Conservation (phyloP, 2,888 invertebrate genomes). For the Microctonus aethiopoides region DNA sequence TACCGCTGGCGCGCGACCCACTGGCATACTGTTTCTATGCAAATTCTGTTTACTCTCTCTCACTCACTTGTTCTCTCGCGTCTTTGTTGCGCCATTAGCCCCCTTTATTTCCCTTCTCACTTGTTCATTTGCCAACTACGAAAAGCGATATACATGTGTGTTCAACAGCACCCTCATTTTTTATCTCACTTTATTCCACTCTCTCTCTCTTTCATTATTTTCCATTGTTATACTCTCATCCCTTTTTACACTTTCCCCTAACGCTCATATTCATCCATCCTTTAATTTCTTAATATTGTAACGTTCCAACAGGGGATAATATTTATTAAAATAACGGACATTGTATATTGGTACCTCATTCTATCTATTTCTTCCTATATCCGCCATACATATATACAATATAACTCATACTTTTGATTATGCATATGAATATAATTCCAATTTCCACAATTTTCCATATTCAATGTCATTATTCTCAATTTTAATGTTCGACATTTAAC, state of each 20-base stretch:
- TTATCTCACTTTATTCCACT: background rate
- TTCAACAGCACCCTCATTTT: constrained; percentile 5
- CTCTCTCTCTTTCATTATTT: constrained; percentile 6
- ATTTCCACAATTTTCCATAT: background rate
- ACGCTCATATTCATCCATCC: background rate
- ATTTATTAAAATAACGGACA: too few relatives aligned
- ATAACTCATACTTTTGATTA: too few relatives aligned
- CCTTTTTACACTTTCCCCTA: background rate
- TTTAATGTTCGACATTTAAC: background rate
- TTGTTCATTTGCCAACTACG: background rate
- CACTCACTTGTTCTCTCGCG: constrained; percentile 40
- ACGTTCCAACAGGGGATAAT: too few relatives aligned
- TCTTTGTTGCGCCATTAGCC: background rate
- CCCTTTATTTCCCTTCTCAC: constrained; percentile 23
- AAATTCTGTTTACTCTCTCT: constrained; percentile 64
- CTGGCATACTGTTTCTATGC: constrained; percentile 66
- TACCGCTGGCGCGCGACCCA: constrained; percentile 58
- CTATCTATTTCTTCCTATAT: too few relatives aligned
- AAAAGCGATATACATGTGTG: constrained; percentile 33
- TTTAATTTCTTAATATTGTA: background rate
- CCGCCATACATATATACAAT: too few relatives aligned
- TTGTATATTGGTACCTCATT: background rate
- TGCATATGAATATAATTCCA: background rate
- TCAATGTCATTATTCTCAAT: background rate
- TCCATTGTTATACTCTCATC: background rate